These are phyloP conservation scores for Panzeria rudis DNA, from an alignment of 2,888 invertebrate species.

Conservation along the genomic window DNA sequence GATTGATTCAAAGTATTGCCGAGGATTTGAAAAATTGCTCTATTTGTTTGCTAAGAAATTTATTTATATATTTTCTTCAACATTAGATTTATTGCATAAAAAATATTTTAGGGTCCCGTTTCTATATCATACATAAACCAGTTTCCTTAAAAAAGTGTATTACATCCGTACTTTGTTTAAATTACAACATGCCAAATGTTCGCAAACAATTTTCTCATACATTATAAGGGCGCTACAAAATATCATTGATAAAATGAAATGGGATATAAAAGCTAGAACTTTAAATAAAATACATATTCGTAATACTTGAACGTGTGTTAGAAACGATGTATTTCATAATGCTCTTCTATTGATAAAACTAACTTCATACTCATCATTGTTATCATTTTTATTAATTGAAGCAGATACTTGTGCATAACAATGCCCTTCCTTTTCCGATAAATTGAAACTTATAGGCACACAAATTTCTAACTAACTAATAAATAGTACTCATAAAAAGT, in stretches of 20 bases:
- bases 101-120: too few relatives aligned
- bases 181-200: too few relatives aligned
- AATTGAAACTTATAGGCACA: slow-evolving; percentile 31
- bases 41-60: too few relatives aligned
- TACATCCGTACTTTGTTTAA: too few relatives aligned
- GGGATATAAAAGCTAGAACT: neutral
- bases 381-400: slow-evolving; percentile 26
- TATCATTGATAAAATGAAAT: slow-evolving; percentile 20
- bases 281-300: slow-evolving; percentile 15
- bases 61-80: too few relatives aligned
- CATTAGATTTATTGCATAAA: too few relatives aligned
- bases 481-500: neutral
- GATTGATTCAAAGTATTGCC: too few relatives aligned
- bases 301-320: slow-evolving; percentile 48
- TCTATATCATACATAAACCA: too few relatives aligned
- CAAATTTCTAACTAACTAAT: slow-evolving; percentile 31
- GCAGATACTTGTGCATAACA: slow-evolving; percentile 46
- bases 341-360: slow-evolving; percentile 18
- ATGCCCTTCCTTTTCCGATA: slow-evolving; percentile 62
- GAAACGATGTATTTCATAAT: slow-evolving; percentile 30
- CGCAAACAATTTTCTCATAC: neutral
- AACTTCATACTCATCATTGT: neutral
- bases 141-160: too few relatives aligned
- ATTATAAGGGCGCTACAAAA: slow-evolving; percentile 33
- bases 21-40: too few relatives aligned